phyloP scores from a whole-genome alignment of 2,888 invertebrate species.

The Synanthedon myopaeformis region DNA sequence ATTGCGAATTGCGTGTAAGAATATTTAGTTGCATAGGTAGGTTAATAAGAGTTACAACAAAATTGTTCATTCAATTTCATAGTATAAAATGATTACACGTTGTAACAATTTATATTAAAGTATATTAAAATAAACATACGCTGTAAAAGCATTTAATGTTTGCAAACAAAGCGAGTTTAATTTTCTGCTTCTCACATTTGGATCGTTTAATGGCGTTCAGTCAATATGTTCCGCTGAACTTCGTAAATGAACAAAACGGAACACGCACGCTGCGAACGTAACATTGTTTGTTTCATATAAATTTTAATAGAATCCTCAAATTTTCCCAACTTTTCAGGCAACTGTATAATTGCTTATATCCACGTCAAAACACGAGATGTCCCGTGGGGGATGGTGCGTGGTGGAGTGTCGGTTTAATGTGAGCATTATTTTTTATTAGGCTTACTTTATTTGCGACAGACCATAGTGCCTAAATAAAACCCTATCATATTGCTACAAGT shows the following conservation, averaged over 20 bases:
- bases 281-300: conserved; percentile 4
- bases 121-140: neutral
- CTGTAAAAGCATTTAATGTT: conserved; percentile 3
- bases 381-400: conserved; percentile 18
- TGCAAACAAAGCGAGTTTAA: conserved; percentile 9
- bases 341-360: conserved; percentile 23
- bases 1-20: no score
- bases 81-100: no score
- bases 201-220: conserved; percentile 7
- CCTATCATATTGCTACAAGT: no score
- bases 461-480: no score
- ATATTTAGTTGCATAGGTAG: no score
- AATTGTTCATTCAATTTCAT: no score
- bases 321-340: conserved; percentile 2
- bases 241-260: neutral
- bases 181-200: conserved; percentile 7
- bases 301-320: conserved; percentile 8
- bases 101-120: no score
- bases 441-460: conserved; percentile 20
- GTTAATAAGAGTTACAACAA: no score
- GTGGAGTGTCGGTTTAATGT: conserved; percentile 31
- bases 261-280: conserved; percentile 5
- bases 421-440: conserved; percentile 43
- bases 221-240: conserved; percentile 4
- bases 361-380: conserved; percentile 17